Evolutionary conservation across 1,140 invertebrate genomes (phyloP).

Genomic region (Leptinotarsa lineolata): DNA sequence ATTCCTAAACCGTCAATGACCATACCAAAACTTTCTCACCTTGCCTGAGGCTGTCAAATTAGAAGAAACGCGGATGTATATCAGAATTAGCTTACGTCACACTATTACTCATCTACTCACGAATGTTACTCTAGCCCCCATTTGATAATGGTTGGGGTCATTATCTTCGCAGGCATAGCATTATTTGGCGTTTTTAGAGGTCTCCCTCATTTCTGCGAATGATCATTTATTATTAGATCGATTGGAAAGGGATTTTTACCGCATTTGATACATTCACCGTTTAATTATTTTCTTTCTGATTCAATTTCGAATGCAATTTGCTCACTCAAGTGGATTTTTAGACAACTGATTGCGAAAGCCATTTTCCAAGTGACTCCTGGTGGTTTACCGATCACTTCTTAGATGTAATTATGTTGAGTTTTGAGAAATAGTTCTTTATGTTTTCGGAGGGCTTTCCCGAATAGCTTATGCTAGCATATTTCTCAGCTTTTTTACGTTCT

Average conservation of each 20-base stretch:
- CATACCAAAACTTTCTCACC: constrained; percentile 8
- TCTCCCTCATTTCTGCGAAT: constrained; percentile 11
- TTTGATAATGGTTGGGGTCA: constrained; percentile 16
- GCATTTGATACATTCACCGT: not conserved
- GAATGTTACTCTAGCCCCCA: constrained; percentile 13
- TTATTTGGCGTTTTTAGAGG: constrained; percentile 11
- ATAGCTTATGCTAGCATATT: too few species aligned
- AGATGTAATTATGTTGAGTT: too few species aligned
- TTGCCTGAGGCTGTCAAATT: constrained; percentile 3
- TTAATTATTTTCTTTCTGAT: too few species aligned
- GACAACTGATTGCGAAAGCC: too few species aligned
- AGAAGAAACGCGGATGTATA: constrained; percentile 10
- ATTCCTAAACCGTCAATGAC: not conserved
- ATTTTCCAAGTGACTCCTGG: too few species aligned
- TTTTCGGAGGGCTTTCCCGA: too few species aligned
- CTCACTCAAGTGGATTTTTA: too few species aligned
- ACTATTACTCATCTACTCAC: constrained; percentile 13
- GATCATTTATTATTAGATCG: not conserved
- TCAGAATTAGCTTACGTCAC: constrained; percentile 14
- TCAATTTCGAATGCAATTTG: too few species aligned
- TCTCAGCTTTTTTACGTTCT: too few species aligned
- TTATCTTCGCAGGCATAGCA: constrained; percentile 7
- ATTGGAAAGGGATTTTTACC: not conserved
- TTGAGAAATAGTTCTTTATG: too few species aligned
- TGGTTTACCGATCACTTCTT: too few species aligned